phyloP scores from a whole-genome alignment of 2,113 vertebrate genomes.

The Microtus ochrogaster region DNA sequence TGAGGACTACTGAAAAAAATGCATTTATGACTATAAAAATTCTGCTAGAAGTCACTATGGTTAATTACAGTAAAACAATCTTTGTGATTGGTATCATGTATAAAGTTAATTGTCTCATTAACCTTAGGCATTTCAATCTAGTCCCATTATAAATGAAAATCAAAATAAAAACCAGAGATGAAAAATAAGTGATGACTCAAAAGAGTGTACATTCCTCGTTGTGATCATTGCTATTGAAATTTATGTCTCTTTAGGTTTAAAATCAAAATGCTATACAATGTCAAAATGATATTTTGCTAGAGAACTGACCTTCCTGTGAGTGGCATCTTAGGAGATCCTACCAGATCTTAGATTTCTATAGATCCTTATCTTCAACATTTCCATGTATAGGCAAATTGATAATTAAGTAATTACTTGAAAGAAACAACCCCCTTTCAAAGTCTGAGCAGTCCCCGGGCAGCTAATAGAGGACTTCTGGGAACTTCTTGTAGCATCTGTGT shows the following conservation, averaged over 20 bases:
- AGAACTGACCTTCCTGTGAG: background rate
- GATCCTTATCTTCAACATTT: background rate
- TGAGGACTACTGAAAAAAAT: slow-evolving; percentile 47
- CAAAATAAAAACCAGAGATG: slow-evolving; percentile 51
- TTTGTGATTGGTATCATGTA: slow-evolving; percentile 65
- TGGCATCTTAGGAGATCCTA: background rate
- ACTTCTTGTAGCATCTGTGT: background rate
- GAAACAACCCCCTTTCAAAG: background rate
- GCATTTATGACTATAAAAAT: slow-evolving; percentile 64
- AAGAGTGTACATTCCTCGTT: slow-evolving; percentile 41
- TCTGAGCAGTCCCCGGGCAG: background rate
- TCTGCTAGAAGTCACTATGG: slow-evolving; percentile 59
- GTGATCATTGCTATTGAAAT: slow-evolving; percentile 56
- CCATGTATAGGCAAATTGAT: background rate
- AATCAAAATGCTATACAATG: background rate
- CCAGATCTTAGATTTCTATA: background rate
- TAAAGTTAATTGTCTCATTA: slow-evolving; percentile 81
- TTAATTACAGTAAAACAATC: slow-evolving; percentile 79
- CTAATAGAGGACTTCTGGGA: background rate
- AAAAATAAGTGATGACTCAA: slow-evolving; percentile 63
- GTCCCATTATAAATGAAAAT: slow-evolving; percentile 70
- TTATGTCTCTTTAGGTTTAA: slow-evolving; percentile 41
- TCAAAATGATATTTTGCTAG: slow-evolving; percentile 25
- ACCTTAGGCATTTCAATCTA: slow-evolving; percentile 72
- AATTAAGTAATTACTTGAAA: slow-evolving; percentile 34